Conservation (phyloP, 2,888 invertebrate genomes). For the Xestia sexstrigata region DNA sequence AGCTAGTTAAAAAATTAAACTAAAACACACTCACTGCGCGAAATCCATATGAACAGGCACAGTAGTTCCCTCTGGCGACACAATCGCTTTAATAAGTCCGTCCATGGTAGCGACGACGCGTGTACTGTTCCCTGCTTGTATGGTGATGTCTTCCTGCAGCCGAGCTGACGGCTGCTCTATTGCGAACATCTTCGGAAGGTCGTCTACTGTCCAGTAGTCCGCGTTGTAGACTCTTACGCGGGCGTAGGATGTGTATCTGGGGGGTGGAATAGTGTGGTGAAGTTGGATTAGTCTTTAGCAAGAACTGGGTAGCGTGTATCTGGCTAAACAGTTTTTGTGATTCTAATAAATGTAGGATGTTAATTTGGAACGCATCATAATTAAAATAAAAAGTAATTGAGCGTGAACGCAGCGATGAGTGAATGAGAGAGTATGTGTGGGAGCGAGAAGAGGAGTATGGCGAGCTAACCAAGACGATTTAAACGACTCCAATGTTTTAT, state of each 20-base stretch:
- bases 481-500: too few species aligned
- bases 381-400: too few species aligned
- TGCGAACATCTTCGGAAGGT: conserved; percentile 86
- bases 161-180: conserved; percentile 79
- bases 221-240: conserved; percentile 90
- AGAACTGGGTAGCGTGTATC: too few species aligned
- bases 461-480: too few species aligned
- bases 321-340: too few species aligned
- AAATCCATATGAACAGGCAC: conserved; percentile 94
- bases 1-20: neutral
- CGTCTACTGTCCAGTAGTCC: conserved; percentile 84
- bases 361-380: too few species aligned
- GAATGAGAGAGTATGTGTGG: too few species aligned
- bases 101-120: conserved; percentile 92
- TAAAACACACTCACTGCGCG: conserved; percentile 91
- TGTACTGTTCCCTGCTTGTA: conserved; percentile 80
- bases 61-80: conserved; percentile 77
- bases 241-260: conserved; percentile 88
- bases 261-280: neutral
- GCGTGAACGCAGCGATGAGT: too few species aligned
- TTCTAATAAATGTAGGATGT: too few species aligned
- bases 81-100: conserved; percentile 94
- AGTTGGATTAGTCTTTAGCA: too few species aligned
- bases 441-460: too few species aligned
- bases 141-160: conserved; percentile 79